Evolutionary conservation across 2,797 vertebrate species (phyloP).

Genomic region (Etheostoma nigrum): DNA sequence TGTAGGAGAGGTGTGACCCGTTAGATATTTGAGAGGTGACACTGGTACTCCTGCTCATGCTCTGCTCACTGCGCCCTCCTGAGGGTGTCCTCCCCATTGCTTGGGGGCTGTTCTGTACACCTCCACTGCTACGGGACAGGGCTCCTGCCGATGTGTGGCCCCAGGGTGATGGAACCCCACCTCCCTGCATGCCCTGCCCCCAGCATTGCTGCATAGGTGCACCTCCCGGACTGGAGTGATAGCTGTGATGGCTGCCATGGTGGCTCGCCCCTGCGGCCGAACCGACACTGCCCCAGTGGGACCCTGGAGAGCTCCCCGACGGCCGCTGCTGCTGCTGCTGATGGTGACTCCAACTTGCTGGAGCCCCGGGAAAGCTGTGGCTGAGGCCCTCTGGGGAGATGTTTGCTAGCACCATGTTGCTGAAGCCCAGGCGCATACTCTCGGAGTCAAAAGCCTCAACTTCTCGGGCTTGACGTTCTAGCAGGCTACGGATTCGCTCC

Average conservation of each 20-base stretch:
- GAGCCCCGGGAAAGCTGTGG: slow-evolving; percentile 96
- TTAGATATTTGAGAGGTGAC: slow-evolving; percentile 99
- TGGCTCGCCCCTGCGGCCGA: slow-evolving; percentile 83
- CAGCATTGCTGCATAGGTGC: slow-evolving; percentile 92
- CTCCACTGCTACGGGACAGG: slow-evolving; percentile 90
- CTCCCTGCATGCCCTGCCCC: slow-evolving; percentile 93
- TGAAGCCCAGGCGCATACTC: slow-evolving; percentile 99
- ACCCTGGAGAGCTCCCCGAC: slow-evolving; percentile 88
- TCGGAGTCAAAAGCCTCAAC: slow-evolving; percentile 99
- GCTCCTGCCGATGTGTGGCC: slow-evolving; percentile 89
- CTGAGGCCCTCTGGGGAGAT: slow-evolving; percentile 96
- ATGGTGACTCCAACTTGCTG: slow-evolving; percentile 93
- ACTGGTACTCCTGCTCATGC: slow-evolving; percentile 99
- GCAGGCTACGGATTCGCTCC: slow-evolving; percentile 94
- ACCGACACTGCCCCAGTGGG: slow-evolving; percentile 88
- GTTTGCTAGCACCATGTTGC: slow-evolving; percentile 98
- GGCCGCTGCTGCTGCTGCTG: slow-evolving; percentile 79
- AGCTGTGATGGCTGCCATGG: slow-evolving; percentile 89
- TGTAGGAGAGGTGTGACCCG: slow-evolving; percentile 99
- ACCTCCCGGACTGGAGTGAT: slow-evolving; percentile 92
- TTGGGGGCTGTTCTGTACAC: slow-evolving; percentile 97
- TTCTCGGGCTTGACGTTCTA: slow-evolving; percentile 98
- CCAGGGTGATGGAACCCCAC: slow-evolving; percentile 89
- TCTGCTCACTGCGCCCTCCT: slow-evolving; percentile 95
- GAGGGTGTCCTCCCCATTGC: slow-evolving; percentile 96